These are phyloP conservation scores for Athalia circularis DNA, from an alignment of 2,888 invertebrate species.

Conservation along the genomic window DNA sequence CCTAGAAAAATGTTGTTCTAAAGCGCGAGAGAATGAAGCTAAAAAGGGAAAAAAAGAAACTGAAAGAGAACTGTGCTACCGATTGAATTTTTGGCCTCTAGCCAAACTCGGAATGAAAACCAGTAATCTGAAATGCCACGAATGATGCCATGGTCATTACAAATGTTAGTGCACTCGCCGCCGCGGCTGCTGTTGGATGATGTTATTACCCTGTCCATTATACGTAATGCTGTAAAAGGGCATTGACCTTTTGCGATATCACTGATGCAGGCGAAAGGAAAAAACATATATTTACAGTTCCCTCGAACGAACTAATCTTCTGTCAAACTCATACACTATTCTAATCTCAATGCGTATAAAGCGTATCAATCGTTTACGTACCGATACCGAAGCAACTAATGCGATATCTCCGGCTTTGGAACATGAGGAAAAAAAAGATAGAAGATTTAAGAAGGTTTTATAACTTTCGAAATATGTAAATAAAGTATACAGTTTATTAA, in stretches of 20 bases:
- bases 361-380: background rate
- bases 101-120: conserved; percentile 33
- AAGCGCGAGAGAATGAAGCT: background rate
- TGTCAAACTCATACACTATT: background rate
- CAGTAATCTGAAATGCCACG: conserved; percentile 18
- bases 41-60: background rate
- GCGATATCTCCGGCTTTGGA: too few species aligned
- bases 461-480: too few species aligned
- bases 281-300: conserved; percentile 11
- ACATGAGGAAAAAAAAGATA: too few species aligned
- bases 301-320: conserved; percentile 14
- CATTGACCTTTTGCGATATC: conserved; percentile 36
- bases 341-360: background rate
- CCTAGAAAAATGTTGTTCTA: conserved; percentile 11
- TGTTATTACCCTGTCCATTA: background rate
- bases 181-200: background rate
- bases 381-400: too few species aligned
- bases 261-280: background rate
- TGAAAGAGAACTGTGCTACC: background rate
- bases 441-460: too few species aligned
- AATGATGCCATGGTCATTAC: conserved; percentile 35
- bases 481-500: too few species aligned
- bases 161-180: background rate
- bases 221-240: conserved; percentile 29
- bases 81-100: conserved; percentile 29